Evolutionary conservation across 2,888 invertebrate species (phyloP).

Genomic region (Trachelus troglodyta): DNA sequence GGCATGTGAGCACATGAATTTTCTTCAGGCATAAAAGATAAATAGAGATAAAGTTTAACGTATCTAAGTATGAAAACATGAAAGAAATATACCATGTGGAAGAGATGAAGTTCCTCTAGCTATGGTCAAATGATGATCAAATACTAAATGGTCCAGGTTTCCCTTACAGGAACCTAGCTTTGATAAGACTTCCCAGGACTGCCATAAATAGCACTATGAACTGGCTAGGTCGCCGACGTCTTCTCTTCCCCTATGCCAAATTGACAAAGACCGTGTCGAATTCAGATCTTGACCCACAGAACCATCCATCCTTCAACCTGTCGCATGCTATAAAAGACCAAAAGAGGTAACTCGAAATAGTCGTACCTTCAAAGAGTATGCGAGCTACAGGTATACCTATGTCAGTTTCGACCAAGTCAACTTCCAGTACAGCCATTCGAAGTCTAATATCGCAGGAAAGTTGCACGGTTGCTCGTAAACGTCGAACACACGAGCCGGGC

Average conservation of each 20-base stretch:
- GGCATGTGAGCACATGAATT: too few species aligned
- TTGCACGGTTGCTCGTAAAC: constrained; percentile 37
- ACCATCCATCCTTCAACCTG: not conserved
- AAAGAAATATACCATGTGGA: not conserved
- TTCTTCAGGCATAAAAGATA: too few species aligned
- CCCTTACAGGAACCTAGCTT: not conserved
- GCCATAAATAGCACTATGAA: not conserved
- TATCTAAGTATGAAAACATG: not conserved
- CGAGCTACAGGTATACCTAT: constrained; percentile 8
- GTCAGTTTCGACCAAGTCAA: constrained; percentile 29
- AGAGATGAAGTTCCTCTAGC: not conserved
- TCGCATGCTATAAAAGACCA: not conserved
- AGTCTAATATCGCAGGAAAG: constrained; percentile 43
- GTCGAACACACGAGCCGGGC: constrained; percentile 22
- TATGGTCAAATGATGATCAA: not conserved
- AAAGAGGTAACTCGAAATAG: not conserved
- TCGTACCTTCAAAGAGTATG: not conserved
- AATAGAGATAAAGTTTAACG: too few species aligned
- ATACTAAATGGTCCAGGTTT: not conserved
- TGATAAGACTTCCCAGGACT: not conserved
- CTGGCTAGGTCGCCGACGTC: not conserved
- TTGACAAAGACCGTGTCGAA: not conserved
- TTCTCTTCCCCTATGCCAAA: not conserved
- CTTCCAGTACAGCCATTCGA: constrained; percentile 45
- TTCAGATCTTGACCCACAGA: not conserved